Evolutionary conservation across 2,888 invertebrate genomes (phyloP).

Genomic region (Eutolmus rufibarbis): DNA sequence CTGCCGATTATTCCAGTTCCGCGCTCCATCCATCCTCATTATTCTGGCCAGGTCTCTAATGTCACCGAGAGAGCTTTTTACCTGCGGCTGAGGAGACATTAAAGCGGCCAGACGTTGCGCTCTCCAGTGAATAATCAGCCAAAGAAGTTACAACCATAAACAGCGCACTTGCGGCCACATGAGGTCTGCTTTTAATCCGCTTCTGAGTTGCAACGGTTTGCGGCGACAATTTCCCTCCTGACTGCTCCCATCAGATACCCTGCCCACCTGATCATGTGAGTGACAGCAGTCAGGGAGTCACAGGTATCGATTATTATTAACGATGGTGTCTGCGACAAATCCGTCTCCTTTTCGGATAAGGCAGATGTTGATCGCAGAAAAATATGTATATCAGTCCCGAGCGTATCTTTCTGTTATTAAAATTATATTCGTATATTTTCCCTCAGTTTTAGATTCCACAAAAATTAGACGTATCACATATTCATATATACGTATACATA

Average conservation of each 20-base stretch:
- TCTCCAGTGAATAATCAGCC: background rate
- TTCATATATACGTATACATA: background rate
- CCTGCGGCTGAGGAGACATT: background rate
- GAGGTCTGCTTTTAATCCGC: background rate
- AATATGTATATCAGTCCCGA: background rate
- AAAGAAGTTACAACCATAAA: background rate
- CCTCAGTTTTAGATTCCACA: background rate
- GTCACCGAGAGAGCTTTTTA: background rate
- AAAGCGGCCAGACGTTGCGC: background rate
- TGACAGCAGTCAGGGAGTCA: background rate
- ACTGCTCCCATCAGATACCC: background rate
- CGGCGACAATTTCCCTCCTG: background rate
- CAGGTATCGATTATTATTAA: background rate
- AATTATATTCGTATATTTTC: background rate
- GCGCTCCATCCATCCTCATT: background rate
- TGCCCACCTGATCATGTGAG: background rate
- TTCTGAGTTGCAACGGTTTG: background rate
- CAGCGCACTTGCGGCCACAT: background rate
- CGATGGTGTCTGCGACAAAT: background rate
- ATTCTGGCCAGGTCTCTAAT: background rate
- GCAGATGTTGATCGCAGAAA: background rate
- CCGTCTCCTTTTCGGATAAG: background rate
- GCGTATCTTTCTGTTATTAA: background rate
- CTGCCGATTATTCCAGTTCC: background rate
- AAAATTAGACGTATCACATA: background rate